Evolutionary conservation across 2,888 invertebrate genomes (phyloP).

Genomic region (Marronus borbonicus): DNA sequence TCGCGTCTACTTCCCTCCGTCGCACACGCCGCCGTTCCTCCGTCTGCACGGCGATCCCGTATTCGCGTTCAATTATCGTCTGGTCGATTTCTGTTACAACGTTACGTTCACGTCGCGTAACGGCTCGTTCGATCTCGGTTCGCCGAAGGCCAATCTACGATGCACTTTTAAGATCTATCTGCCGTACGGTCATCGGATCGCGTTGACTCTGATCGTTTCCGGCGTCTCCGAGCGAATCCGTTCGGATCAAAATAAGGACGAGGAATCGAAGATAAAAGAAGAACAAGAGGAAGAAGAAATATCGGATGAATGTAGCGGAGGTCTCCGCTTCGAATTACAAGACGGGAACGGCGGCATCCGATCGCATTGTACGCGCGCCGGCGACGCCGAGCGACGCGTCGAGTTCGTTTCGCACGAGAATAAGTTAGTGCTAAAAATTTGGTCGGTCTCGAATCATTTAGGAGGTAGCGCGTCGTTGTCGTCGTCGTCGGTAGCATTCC

Average conservation of each 20-base stretch:
- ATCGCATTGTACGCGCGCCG: slow-evolving; percentile 76
- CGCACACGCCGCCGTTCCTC: slow-evolving; percentile 71
- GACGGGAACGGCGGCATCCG: slow-evolving; percentile 75
- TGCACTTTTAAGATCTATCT: slow-evolving; percentile 81
- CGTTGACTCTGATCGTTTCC: slow-evolving; percentile 75
- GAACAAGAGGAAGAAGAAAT: slow-evolving; percentile 72
- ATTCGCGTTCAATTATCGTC: slow-evolving; percentile 78
- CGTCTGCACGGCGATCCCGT: slow-evolving; percentile 77
- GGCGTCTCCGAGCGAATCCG: neutral
- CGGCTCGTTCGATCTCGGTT: slow-evolving; percentile 77
- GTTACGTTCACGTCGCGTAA: slow-evolving; percentile 77
- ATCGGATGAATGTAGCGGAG: slow-evolving; percentile 59
- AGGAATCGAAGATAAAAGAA: slow-evolving; percentile 66
- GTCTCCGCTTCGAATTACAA: slow-evolving; percentile 69
- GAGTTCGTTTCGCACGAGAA: slow-evolving; percentile 76
- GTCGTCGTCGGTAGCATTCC: slow-evolving; percentile 54
- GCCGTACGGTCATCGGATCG: slow-evolving; percentile 80
- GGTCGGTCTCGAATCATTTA: slow-evolving; percentile 53
- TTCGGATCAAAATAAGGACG: slow-evolving; percentile 26
- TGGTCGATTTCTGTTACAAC: slow-evolving; percentile 83
- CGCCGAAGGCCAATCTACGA: slow-evolving; percentile 74
- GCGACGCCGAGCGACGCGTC: slow-evolving; percentile 74
- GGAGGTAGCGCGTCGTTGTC: slow-evolving; percentile 53
- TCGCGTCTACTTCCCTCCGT: slow-evolving; percentile 74
- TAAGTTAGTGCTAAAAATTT: slow-evolving; percentile 71